These are phyloP conservation scores for Taeniopygia guttata DNA, from an alignment of 2,797 vertebrate species.

Conservation along the genomic window DNA sequence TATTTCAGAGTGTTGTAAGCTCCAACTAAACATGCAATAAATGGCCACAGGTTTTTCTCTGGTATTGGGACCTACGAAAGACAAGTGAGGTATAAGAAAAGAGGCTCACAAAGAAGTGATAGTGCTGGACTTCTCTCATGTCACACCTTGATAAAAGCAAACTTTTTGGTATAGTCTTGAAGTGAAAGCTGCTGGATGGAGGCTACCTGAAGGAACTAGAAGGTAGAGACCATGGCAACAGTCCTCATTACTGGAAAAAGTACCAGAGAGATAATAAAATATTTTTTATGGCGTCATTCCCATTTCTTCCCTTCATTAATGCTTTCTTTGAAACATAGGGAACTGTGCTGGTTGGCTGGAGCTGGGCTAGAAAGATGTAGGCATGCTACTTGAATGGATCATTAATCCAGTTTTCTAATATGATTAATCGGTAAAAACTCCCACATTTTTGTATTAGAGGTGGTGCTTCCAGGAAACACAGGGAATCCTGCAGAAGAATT, in stretches of 20 bases:
- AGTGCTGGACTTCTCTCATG: neutral
- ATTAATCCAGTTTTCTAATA: neutral
- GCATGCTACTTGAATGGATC: neutral
- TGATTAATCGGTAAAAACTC: neutral
- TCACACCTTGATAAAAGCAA: neutral
- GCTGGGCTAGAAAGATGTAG: neutral
- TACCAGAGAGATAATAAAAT: neutral
- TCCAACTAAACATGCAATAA: neutral
- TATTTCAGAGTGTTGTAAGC: neutral
- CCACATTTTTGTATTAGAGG: neutral
- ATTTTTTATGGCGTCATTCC: neutral
- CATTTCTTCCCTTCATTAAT: neutral
- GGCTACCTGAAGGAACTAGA: neutral
- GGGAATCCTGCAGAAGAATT: neutral
- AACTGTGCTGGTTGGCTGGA: neutral
- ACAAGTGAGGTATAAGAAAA: neutral
- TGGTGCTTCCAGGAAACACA: neutral
- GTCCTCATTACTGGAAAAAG: neutral
- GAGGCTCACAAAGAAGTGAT: neutral
- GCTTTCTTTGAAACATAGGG: neutral
- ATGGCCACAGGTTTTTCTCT: neutral
- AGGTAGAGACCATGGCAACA: neutral
- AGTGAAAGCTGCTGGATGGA: neutral
- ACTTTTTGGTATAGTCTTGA: neutral
- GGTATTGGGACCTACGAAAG: neutral